Evolutionary conservation across 2,113 vertebrate genomes (phyloP), one percentile per base, ranked within the genome.

Genomic region (Brachyhypopomus occidentalis): DNA sequence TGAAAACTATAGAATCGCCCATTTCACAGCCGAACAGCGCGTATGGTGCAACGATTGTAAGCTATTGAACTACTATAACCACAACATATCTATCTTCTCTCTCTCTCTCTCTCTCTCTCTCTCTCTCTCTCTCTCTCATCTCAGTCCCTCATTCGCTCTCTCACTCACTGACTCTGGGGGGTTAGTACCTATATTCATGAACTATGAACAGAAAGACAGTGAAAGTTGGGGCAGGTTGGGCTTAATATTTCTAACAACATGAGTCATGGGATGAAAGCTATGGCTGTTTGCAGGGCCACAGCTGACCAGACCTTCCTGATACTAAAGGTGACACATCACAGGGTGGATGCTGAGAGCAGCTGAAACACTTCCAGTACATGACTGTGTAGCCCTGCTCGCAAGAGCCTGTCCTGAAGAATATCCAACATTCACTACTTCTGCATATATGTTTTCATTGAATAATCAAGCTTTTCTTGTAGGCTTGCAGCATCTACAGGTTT

Each of bases 321-420:
- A 59, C 23, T 72, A 79, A 76, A 82, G 76, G 80, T 76, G 71
- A 64, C 1, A 6, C 25, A 19, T 5, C 55, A 38, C 41, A 67
- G 56, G 73, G 59, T 75, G n/a, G 45, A 55, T 30, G n/a, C 74
- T 76, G 1, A 38, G 19, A 17, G 27, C 76, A 69, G 67, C 16
- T 55, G 22, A 11, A 56, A 56, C 34, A 14, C 48, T 55, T 55
- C 20, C 17, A 38, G 7, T 38, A 69, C 3, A 20, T 5, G 3
- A 69, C 41, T 45, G 41, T 7, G 41, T 45, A 45, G 41, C 41
- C 5, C 41, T 45, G 41, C 41, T 45, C 6, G 9, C 9, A 45
- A 6, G 5, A 11, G 41, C 41, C 41, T 45, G 41, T 45, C 9
- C 9, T 45, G 41, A 8, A 4, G 41, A 45, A 45, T 45, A 45